A percentile compares a stretch with the other conserved stretches of the same genome.
Evolutionary conservation across 2,797 vertebrate species (phyloP).

Genomic region (Artibeus lituratus): DNA sequence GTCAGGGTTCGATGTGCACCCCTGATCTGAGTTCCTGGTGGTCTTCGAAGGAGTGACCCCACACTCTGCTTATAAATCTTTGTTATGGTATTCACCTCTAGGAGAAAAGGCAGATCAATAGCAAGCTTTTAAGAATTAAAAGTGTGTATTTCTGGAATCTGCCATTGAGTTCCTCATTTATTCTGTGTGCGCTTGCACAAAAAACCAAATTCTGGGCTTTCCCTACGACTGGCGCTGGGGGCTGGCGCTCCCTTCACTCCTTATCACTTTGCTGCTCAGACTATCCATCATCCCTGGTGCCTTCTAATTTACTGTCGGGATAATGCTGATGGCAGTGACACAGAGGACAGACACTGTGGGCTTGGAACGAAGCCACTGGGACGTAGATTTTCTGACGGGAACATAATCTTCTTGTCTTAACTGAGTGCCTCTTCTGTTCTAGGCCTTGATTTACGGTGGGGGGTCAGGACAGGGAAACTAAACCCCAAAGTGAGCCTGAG

Average conservation of each 20-base stretch:
- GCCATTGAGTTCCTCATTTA: constrained; percentile 76
- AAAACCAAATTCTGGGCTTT: constrained; percentile 67
- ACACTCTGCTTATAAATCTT: constrained; percentile 70
- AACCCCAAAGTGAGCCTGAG: background rate
- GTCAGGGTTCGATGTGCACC: background rate
- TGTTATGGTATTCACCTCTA: constrained; percentile 77
- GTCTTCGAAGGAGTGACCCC: constrained; percentile 51
- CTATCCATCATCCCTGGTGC: constrained; percentile 66
- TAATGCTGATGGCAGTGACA: constrained; percentile 66
- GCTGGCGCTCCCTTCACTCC: constrained; percentile 50
- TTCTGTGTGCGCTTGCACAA: constrained; percentile 61
- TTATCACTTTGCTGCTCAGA: constrained; percentile 68
- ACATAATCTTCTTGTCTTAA: constrained; percentile 49
- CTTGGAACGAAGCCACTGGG: constrained; percentile 61
- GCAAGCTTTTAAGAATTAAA: constrained; percentile 83
- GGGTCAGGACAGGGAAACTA: rapidly evolving
- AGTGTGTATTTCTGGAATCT: constrained; percentile 81
- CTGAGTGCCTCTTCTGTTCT: background rate
- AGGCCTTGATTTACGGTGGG: background rate
- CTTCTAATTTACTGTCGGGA: constrained; percentile 73
- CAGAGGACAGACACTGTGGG: constrained; percentile 47
- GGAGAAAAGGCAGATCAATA: constrained; percentile 76
- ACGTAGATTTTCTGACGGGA: constrained; percentile 55
- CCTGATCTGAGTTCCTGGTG: constrained; percentile 66
- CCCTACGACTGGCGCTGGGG: constrained; percentile 46